Percentiles rank a stretch among this genome's conserved stretches.
These are phyloP conservation scores for Villa cingulata DNA, from an alignment of 2,888 invertebrate genomes.

Conservation along the genomic window DNA sequence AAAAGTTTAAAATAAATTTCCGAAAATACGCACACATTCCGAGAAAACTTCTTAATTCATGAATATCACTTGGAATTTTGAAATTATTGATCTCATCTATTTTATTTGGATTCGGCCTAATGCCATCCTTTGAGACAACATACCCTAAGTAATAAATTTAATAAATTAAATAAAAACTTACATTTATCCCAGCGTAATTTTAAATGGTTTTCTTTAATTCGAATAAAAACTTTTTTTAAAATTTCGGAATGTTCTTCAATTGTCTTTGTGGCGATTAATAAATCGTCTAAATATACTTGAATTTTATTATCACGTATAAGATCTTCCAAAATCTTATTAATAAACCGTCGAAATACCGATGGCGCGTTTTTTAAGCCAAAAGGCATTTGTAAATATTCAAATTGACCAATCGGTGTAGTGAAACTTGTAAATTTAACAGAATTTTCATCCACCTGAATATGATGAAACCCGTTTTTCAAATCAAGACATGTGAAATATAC, in stretches of 20 bases:
- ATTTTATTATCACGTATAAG: slow-evolving; percentile 8
- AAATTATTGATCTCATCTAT: slow-evolving; percentile 17
- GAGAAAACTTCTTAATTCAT: slow-evolving; percentile 22
- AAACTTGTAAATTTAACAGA: slow-evolving; percentile 14
- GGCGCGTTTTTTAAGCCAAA: slow-evolving; percentile 9
- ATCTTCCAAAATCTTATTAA: slow-evolving; percentile 10
- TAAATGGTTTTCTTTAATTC: slow-evolving; percentile 17
- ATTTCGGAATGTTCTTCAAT: slow-evolving; percentile 16
- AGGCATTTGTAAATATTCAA: slow-evolving; percentile 10
- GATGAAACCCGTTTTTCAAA: slow-evolving; percentile 13
- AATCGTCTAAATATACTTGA: slow-evolving; percentile 15
- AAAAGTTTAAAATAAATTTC: not conserved
- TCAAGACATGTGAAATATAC: slow-evolving; percentile 12
- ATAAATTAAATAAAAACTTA: slow-evolving; percentile 17
- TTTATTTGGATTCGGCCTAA: slow-evolving; percentile 20
- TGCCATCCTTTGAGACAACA: slow-evolving; percentile 18
- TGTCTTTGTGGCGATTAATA: slow-evolving; percentile 11
- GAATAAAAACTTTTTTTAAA: slow-evolving; percentile 17
- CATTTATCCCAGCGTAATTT: slow-evolving; percentile 23
- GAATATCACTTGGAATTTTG: slow-evolving; percentile 15
- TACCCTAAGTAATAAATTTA: slow-evolving; percentile 23
- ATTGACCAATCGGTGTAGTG: slow-evolving; percentile 13
- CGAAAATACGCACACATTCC: slow-evolving; percentile 10
- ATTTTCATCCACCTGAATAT: slow-evolving; percentile 10
- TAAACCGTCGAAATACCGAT: slow-evolving; percentile 11